phyloP scores from a whole-genome alignment of 2,113 vertebrate genomes.

The Recurvirostra avosetta region DNA sequence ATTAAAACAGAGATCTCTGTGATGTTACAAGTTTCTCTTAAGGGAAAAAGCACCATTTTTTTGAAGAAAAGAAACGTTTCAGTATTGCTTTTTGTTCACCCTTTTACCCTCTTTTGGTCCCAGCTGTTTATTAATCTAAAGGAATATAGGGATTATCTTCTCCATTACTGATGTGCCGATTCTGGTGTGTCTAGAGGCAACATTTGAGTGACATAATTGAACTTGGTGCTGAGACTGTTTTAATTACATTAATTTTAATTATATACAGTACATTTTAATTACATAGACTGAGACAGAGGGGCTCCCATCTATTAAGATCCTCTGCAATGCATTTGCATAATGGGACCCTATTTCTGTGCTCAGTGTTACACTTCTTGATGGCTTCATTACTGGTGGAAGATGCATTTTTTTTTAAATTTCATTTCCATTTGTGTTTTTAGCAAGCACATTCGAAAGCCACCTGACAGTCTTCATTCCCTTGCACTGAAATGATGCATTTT shows the following conservation, averaged over 20 bases:
- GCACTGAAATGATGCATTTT: constrained; percentile 5
- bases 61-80: background rate
- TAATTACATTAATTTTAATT: constrained; percentile 73
- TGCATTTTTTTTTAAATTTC: background rate
- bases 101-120: background rate
- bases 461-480: background rate
- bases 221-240: constrained; percentile 29
- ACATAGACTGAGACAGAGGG: constrained; percentile 37
- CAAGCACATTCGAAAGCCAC: background rate
- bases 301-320: constrained; percentile 31
- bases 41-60: background rate
- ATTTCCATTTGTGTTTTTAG: constrained; percentile 36
- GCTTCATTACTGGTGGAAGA: constrained; percentile 42
- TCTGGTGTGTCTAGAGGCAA: constrained; percentile 23
- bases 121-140: constrained; percentile 5
- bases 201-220: constrained; percentile 54
- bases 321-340: constrained; percentile 24
- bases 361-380: constrained; percentile 45
- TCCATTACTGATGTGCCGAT: background rate
- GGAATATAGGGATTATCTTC: background rate
- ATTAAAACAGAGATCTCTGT: background rate
- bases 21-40: background rate
- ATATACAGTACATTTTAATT: constrained; percentile 65
- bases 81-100: background rate
- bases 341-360: constrained; percentile 26